Base-by-base conservation (phyloP, 1,140 invertebrate genomes). In the Heliconius hewitsoni region DNA sequence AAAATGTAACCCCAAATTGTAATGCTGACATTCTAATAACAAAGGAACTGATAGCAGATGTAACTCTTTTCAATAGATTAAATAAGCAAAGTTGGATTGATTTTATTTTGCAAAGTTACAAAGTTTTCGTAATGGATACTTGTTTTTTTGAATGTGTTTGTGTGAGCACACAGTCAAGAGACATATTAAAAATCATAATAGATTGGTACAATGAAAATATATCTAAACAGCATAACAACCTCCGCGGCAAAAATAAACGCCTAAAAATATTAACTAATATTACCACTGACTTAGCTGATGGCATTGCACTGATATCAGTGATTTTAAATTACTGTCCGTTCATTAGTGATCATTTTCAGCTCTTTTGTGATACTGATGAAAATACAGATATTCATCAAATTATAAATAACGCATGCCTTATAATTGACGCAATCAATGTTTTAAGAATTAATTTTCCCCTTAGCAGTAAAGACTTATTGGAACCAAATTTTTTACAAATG, bases 71-170 rank as follows among this genome's bases (percentile, higher is more conserved):
- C 76, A 81, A 91, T n/a, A 90, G 92, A 84, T 80, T 94, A 71
- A 92, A 85, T 73, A 94, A 94, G 83, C 93, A 94, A 87, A 88
- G 90, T 78, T 94, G 93, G 93, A 81, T 93, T 46, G 93, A 94
- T 81, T 93, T 94, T 73, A 90, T 94, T 84, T 82, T 93, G 77
- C 93, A 94, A 84, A 91, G 88, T 77, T 94, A 93, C 74, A 94
- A 93, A 86, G 92, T 93, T 30, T 94, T 94, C 78, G 82, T 94
- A 52, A 83, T 94, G 86, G 93, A 94, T 46, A 92, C 89, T 74
- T 94, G 93, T 78, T 93, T 93, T 80, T 92, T 92, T 82, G 92
- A 94, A 46, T 93, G 89, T 77, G 85, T 91, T 16, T 92, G 91
- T 79, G 81, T 93, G 19, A 91, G 85, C 83, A 85, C 85, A 8